Conservation (phyloP, 2,888 invertebrate species). For the Octonoba sinensis region DNA sequence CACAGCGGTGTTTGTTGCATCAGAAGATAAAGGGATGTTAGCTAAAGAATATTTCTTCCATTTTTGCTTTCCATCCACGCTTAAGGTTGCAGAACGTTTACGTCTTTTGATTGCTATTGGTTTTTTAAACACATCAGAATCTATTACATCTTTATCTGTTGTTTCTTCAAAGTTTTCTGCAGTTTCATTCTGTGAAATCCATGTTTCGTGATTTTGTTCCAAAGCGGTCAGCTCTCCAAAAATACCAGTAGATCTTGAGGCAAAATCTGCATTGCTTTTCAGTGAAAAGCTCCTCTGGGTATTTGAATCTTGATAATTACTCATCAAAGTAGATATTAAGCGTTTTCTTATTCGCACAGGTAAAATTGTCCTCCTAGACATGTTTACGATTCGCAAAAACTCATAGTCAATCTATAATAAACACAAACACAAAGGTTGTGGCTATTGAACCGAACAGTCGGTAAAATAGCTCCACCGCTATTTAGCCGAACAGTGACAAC, state of each 20-base stretch:
- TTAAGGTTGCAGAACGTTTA: not conserved
- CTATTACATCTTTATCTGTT: not conserved
- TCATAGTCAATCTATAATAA: no score
- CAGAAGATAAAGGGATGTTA: constrained; percentile 39
- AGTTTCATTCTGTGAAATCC: constrained; percentile 38
- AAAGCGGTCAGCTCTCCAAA: constrained; percentile 25
- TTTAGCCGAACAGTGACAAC: no score
- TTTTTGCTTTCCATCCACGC: not conserved
- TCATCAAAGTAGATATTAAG: constrained; percentile 31
- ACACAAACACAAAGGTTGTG: no score
- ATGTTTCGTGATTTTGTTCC: constrained; percentile 40
- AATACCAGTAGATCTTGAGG: constrained; percentile 26
- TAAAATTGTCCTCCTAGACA: not conserved
- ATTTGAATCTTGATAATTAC: not conserved
- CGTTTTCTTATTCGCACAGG: constrained; percentile 13
- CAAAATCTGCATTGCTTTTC: constrained; percentile 30
- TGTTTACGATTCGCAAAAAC: no score
- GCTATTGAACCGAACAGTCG: no score
- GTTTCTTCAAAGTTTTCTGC: constrained; percentile 16
- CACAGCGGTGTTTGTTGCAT: constrained; percentile 41
- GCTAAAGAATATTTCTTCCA: constrained; percentile 48
- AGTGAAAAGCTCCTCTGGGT: constrained; percentile 17
- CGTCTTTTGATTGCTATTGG: not conserved
- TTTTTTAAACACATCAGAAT: constrained; percentile 6
- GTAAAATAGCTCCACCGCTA: no score